Percentiles rank a stretch among this genome's conserved stretches.
phyloP scores from a whole-genome alignment of 1,140 invertebrate genomes.

The Eriocheir sinensis region DNA sequence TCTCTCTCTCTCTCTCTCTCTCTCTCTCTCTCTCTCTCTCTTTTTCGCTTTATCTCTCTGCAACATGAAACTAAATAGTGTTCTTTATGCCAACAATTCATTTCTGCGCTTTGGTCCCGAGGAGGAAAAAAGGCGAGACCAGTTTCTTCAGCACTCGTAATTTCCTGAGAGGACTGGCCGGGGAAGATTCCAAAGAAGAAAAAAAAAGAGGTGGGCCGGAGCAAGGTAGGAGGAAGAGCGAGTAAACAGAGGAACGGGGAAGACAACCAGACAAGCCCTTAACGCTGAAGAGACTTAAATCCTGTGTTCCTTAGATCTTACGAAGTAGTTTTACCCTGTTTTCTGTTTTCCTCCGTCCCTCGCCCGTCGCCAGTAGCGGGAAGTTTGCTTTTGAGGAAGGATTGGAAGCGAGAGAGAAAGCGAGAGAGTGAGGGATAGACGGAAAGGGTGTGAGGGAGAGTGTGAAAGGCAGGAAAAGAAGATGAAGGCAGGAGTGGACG shows the following conservation, averaged over 20 bases:
- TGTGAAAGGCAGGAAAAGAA: too few relatives aligned
- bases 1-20: conserved; percentile 22
- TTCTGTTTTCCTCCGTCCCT: too few relatives aligned
- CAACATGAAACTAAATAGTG: not conserved
- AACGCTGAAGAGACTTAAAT: not conserved
- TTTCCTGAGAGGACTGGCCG: not conserved
- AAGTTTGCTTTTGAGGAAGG: too few relatives aligned
- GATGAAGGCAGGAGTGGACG: too few relatives aligned
- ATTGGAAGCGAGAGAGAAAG: too few relatives aligned
- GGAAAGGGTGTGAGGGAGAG: too few relatives aligned
- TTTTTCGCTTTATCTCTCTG: not conserved
- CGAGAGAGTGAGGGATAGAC: too few relatives aligned
- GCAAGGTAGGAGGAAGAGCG: not conserved
- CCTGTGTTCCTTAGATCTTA: not conserved
- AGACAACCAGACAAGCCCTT: not conserved
- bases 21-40: conserved; percentile 13
- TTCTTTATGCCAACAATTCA: not conserved
- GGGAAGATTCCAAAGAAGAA: not conserved
- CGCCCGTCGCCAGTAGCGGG: too few relatives aligned
- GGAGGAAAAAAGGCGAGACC: not conserved
- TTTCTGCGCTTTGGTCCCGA: not conserved
- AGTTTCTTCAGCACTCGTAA: not conserved
- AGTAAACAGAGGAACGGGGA: not conserved
- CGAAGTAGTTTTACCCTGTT: too few relatives aligned
- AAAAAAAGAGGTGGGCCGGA: not conserved